phyloP scores from a whole-genome alignment of 2,797 vertebrate species.

The Cynodonichthys magdalenae region DNA sequence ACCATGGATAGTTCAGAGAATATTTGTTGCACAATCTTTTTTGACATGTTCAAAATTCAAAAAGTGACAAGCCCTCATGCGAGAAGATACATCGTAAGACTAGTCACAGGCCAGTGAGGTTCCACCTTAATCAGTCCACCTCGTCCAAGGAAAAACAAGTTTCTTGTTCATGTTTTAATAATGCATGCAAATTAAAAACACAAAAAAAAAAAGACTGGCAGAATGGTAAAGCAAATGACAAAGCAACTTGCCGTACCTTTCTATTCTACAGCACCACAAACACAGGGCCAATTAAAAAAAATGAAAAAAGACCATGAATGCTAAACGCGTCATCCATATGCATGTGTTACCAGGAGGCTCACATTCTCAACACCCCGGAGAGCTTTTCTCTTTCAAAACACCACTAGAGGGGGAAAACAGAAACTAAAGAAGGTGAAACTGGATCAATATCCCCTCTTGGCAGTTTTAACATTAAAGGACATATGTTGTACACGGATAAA shows the following conservation, averaged over 20 bases:
- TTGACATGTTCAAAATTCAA: too few species aligned
- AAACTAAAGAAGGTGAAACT: constrained; percentile 24
- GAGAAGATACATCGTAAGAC: too few species aligned
- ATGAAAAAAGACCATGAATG: constrained; percentile 43
- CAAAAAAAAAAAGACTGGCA: constrained; percentile 7
- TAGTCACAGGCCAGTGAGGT: too few species aligned
- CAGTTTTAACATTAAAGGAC: neutral
- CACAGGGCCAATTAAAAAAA: constrained; percentile 39
- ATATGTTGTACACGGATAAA: neutral
- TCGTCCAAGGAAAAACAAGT: neutral
- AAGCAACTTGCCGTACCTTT: neutral
- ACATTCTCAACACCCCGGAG: constrained; percentile 25
- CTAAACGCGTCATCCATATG: constrained; percentile 55
- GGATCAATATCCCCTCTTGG: constrained; percentile 46
- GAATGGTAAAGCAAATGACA: constrained; percentile 26
- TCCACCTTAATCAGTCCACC: too few species aligned
- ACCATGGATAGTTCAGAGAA: too few species aligned
- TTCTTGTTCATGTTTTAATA: constrained; percentile 1
- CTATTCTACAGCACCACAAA: neutral
- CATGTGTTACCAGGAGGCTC: constrained; percentile 34
- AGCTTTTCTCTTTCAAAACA: constrained; percentile 34
- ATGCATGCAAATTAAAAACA: constrained; percentile 4
- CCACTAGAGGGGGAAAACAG: constrained; percentile 5
- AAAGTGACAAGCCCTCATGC: too few species aligned
- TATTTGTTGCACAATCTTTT: too few species aligned